A percentile compares a stretch with the other conserved stretches of the same genome.
These are phyloP conservation scores for Zaprionus ornatus DNA, from an alignment of 1,140 invertebrate genomes.

Conservation along the genomic window DNA sequence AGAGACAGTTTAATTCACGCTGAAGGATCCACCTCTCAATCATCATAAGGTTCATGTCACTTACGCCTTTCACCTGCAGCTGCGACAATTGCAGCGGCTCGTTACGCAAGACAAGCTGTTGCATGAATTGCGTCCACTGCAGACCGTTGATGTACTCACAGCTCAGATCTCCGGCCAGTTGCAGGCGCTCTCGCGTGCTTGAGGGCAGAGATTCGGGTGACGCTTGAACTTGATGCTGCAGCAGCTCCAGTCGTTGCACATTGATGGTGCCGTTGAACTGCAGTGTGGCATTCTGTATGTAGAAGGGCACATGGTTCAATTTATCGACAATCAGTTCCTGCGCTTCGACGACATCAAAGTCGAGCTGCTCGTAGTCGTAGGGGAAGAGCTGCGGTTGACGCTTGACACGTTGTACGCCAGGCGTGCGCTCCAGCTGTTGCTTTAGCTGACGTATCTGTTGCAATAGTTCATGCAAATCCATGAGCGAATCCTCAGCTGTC, in stretches of 20 bases:
- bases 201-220: constrained; percentile 17
- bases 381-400: constrained; percentile 47
- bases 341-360: constrained; percentile 58
- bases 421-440: neutral
- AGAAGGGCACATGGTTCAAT: constrained; percentile 65
- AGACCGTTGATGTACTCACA: constrained; percentile 77
- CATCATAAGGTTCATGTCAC: constrained; percentile 9
- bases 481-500: constrained; percentile 47
- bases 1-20: neutral
- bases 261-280: constrained; percentile 58
- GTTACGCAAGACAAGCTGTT: constrained; percentile 82
- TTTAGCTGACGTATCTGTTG: constrained; percentile 52
- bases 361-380: constrained; percentile 53
- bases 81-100: constrained; percentile 72
- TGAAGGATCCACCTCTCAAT: neutral
- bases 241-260: constrained; percentile 48
- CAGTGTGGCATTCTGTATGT: constrained; percentile 61
- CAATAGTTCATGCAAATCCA: constrained; percentile 54
- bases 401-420: constrained; percentile 8
- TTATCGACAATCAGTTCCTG: constrained; percentile 49
- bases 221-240: constrained; percentile 16
- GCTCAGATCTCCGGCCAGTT: constrained; percentile 51
- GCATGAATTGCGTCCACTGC: constrained; percentile 73
- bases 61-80: constrained; percentile 84
- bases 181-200: constrained; percentile 33